phyloP scores from a whole-genome alignment of 2,113 vertebrate species.

The Clarias gariepinus region DNA sequence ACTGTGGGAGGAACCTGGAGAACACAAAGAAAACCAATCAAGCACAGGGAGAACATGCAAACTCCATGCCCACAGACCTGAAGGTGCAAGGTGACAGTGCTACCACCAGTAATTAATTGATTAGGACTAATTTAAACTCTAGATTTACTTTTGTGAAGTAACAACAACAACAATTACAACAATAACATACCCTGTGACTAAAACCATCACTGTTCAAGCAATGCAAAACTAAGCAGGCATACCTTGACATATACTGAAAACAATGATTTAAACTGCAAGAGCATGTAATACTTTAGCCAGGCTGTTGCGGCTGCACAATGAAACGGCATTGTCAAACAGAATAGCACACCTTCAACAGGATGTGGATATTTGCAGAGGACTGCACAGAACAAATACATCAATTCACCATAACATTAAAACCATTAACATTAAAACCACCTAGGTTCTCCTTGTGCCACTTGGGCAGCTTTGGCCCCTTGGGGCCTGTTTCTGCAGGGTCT shows the following conservation, averaged over 20 bases:
- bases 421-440: too few species aligned
- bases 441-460: too few species aligned
- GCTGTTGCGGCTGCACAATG: not conserved
- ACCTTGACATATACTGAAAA: constrained; percentile 16
- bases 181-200: too few species aligned
- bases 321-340: not conserved
- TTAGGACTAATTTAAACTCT: not conserved
- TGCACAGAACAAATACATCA: not conserved
- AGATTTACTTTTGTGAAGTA: not conserved
- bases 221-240: not conserved
- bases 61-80: too few species aligned
- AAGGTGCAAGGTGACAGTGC: too few species aligned
- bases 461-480: too few species aligned
- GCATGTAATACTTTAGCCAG: not conserved
- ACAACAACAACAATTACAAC: not conserved
- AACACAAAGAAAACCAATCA: too few species aligned
- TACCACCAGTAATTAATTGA: not conserved
- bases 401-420: too few species aligned
- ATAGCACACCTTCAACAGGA: constrained; percentile 36
- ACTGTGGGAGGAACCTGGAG: too few species aligned
- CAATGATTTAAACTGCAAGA: not conserved
- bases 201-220: too few species aligned
- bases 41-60: too few species aligned
- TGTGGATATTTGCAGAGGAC: not conserved
- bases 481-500: too few species aligned